Evolutionary conservation across 2,113 vertebrate species (phyloP), one percentile per base, ranked within the genome.

Genomic region (Cephalopterus ornatus): DNA sequence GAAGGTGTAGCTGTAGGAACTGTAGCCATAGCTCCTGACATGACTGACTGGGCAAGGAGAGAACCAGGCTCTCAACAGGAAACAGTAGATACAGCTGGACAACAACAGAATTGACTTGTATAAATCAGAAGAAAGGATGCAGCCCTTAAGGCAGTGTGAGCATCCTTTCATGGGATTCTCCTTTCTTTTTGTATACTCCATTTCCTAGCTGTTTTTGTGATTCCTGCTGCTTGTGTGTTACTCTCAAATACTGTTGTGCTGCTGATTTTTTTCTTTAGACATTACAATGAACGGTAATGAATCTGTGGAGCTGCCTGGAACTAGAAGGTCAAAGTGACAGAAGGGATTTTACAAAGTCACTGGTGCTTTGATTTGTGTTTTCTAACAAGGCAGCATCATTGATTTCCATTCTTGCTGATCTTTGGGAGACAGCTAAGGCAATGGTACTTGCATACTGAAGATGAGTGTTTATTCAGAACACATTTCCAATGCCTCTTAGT

Each of bases 381-480:
- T 96, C 89, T 94, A 92, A 95, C 92, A 90, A 93, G 96, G 86
- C 79, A 91, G 89, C 78, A 84, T 91, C 95, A 98, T 97, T 95
- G 95, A 97, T 97, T 97, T 96, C 85, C 87, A 21, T 96, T 95
- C 88, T 59, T 1, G 3, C 82, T 96, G 95, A 92, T 96, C 92
- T 95, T 87, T 84, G 66, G 75, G 66, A 96, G 81, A 77, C 88
- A 93, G 72, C 81, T 47, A 47, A 74, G 73, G 72, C 92, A 91
- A 26, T 91, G 72, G 74, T 76, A 24, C 77, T 88, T 89, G 91
- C 89, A 92, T 91, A 87, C 79, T 2, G 59, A 94, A 88, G 83
- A 96, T 85, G 79, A 65, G 52, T 72, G 53, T 95, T 94, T 91
- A 85, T 96, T 96, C 66, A 67, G n/a, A 95, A 86, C 87, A 70